Percentiles rank a stretch among this genome's conserved stretches.
phyloP scores from a whole-genome alignment of 92 coral and sea anemone species.

The Diadumene lineata region DNA sequence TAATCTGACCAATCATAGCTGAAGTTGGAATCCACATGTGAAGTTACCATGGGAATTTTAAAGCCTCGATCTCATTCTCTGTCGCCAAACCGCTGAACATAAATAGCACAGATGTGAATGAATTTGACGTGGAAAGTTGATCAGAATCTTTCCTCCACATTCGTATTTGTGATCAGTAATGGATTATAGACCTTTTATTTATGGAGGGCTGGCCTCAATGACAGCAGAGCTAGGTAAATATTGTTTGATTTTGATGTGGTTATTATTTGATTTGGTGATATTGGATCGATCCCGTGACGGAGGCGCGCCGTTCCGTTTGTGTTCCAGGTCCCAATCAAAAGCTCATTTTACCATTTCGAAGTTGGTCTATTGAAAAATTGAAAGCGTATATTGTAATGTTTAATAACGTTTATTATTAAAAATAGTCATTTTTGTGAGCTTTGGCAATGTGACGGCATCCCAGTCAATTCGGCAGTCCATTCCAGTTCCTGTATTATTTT shows the following conservation, averaged over 20 bases:
- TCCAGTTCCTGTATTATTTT: too few relatives aligned
- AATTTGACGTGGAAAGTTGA: background rate
- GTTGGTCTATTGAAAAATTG: too few relatives aligned
- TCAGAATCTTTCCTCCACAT: background rate
- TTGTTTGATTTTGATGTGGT: background rate
- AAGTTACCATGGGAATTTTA: constrained; percentile 52
- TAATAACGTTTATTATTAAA: too few relatives aligned
- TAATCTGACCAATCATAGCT: constrained; percentile 68
- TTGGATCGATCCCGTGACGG: too few relatives aligned
- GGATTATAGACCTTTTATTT: constrained; percentile 96
- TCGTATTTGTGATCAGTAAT: constrained; percentile 39
- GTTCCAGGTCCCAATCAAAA: too few relatives aligned
- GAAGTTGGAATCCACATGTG: constrained; percentile 21
- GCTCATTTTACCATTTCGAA: too few relatives aligned
- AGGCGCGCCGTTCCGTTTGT: too few relatives aligned
- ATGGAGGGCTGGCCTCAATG: constrained; percentile 98
- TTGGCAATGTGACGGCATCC: too few relatives aligned
- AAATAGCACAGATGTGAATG: background rate
- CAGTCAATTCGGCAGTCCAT: too few relatives aligned
- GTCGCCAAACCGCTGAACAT: constrained; percentile 8
- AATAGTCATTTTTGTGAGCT: too few relatives aligned
- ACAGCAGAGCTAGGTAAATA: constrained; percentile 90
- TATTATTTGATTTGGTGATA: too few relatives aligned
- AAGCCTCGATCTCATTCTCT: constrained; percentile 56
- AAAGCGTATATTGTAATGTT: too few relatives aligned